phyloP scores from a whole-genome alignment of 2,888 invertebrate genomes.

The Silvanus unidentatus region DNA sequence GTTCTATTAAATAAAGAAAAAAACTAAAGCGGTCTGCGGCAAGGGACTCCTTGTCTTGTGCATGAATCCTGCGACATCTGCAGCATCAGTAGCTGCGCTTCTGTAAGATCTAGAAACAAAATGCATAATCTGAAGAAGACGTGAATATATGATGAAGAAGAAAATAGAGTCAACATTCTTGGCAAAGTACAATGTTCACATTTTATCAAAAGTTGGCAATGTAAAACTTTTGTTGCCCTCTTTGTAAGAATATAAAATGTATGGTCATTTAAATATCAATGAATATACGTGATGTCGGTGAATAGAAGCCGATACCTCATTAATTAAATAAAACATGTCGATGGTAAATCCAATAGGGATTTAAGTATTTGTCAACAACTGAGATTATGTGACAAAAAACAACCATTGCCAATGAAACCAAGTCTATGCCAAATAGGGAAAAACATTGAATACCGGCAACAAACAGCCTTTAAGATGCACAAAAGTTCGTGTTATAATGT shows the following conservation, averaged over 20 bases:
- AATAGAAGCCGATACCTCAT: conserved; percentile 37
- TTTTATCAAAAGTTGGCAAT: no score
- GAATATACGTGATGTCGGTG: conserved; percentile 35
- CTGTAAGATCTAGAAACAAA: no score
- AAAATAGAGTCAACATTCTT: no score
- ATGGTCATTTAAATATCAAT: conserved; percentile 37
- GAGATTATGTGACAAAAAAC: conserved; percentile 43
- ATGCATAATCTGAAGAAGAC: no score
- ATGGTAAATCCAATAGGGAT: conserved; percentile 39
- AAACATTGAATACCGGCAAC: conserved; percentile 39
- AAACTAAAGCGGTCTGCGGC: no score
- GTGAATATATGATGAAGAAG: no score
- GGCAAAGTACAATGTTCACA: no score
- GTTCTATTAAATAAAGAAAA: no score
- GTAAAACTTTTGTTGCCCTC: no score
- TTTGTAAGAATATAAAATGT: conserved; percentile 1
- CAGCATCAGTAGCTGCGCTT: no score
- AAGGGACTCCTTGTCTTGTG: no score
- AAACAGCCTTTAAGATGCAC: conserved; percentile 24
- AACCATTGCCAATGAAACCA: conserved; percentile 37
- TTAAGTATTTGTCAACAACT: conserved; percentile 43
- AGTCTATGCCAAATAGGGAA: conserved; percentile 37
- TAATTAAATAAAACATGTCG: conserved; percentile 43
- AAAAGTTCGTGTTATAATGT: conserved; percentile 30
- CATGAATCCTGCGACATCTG: no score